phyloP scores from a whole-genome alignment of 2,113 vertebrate species.

The Cairina moschata region DNA sequence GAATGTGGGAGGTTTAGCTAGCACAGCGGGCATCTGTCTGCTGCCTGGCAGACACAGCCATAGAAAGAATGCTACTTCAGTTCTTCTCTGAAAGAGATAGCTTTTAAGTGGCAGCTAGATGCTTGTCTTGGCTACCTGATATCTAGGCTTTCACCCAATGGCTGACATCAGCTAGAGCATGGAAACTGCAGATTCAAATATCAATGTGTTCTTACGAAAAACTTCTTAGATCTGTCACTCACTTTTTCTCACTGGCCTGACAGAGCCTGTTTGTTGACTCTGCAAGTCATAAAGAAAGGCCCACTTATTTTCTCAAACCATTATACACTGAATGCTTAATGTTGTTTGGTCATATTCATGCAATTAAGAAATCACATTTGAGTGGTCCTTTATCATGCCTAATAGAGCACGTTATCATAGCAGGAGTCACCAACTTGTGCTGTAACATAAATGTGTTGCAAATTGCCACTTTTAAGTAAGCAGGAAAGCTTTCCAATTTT shows the following conservation, averaged over 20 bases:
- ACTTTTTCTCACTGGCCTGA: constrained; percentile 25
- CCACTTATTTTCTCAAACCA: constrained; percentile 28
- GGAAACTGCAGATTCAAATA: constrained; percentile 63
- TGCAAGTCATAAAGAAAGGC: constrained; percentile 23
- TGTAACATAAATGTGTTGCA: background rate
- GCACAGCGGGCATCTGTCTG: constrained; percentile 54
- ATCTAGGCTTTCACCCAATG: constrained; percentile 32
- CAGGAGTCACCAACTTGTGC: background rate
- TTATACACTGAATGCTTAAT: constrained; percentile 23
- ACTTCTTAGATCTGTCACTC: constrained; percentile 53
- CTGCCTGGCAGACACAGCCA: constrained; percentile 32
- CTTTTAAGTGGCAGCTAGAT: constrained; percentile 56
- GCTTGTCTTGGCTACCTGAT: constrained; percentile 72
- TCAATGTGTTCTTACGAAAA: constrained; percentile 21
- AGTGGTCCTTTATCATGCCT: background rate
- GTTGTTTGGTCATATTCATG: background rate
- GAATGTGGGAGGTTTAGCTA: background rate
- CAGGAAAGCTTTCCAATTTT: background rate
- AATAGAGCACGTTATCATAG: background rate
- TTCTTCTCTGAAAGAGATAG: constrained; percentile 65
- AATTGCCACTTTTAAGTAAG: background rate
- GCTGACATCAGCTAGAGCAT: constrained; percentile 50
- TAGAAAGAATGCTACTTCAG: constrained; percentile 54
- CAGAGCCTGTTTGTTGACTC: constrained; percentile 35
- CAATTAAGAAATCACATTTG: background rate